Base-by-base conservation (phyloP, 2,888 invertebrate genomes). In the Drosophila silvestris region DNA sequence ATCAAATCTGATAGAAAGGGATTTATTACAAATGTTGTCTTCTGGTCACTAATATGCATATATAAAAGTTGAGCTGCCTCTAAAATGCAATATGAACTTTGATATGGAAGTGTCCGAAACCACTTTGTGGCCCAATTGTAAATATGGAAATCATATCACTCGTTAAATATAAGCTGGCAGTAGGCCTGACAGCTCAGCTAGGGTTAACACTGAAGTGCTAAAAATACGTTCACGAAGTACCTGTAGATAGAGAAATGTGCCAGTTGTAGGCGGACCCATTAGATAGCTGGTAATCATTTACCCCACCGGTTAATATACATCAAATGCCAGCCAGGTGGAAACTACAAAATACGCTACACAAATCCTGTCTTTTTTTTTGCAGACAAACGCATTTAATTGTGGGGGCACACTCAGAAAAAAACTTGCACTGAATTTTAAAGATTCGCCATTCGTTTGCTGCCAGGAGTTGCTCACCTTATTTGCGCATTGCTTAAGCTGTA, bases 161-260 rank as follows among this genome's bases (percentile, higher is more conserved):
- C 79, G 74, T 74, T 50, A 68, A 41, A n/a, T 60, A n/a, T 59
- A 58, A 73, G 58, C 68, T 44, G 62, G 39, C 51, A 14, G 39
- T 74, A 79, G 82, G 82, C 83, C 63, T 37, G 35, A 33, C 32
- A 63, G 83, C 83, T 79, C 75, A 69, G 59, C 41, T 30, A 54
- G 82, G 68, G 63, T 79, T 75, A 74, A 66, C 53, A 60, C 30
- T 63, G 53, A 60, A 61, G 79, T 60, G 83, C 79, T 79, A 79
- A 54, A 79, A 79, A 79, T 79, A 78, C 50, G 33, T 37, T 56
- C 22, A 44, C 58, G 32, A 44, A 50, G 57, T 52, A 60, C 60
- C 28, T 52, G 51, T 22, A 56, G 70, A 70, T 70, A 63, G 59
- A 52, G 39, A 77, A 47, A 53, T 65, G 81, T 76, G 70, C 33